Percentiles rank a stretch among this genome's conserved stretches.
Conservation (phyloP, 2,113 vertebrate genomes). For the Anoura caudifer region DNA sequence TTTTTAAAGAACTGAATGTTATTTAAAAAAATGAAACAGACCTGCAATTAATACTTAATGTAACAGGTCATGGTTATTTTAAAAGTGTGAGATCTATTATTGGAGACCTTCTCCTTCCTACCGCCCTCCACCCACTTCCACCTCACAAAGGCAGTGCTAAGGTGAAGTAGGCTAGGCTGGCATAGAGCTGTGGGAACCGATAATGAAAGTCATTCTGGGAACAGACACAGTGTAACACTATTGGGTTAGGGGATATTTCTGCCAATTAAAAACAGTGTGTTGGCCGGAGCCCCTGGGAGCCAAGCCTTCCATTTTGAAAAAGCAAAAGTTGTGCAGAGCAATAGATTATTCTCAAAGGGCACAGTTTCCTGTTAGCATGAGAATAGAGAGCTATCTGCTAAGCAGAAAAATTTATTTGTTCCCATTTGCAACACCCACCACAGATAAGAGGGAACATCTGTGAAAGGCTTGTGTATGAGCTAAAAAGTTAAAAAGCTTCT, state of each 20-base stretch:
- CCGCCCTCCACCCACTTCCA: not conserved
- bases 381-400: not conserved
- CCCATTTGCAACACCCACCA: not conserved
- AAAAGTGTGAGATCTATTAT: constrained; percentile 50
- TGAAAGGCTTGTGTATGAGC: not conserved
- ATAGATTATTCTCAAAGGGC: constrained; percentile 10
- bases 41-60: constrained; percentile 66
- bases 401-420: not conserved
- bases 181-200: not conserved
- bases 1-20: constrained; percentile 55
- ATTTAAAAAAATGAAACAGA: constrained; percentile 65
- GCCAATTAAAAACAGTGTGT: constrained; percentile 51
- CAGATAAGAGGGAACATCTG: not conserved
- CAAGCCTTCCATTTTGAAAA: not conserved
- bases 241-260: constrained; percentile 18
- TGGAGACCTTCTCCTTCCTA: constrained; percentile 14
- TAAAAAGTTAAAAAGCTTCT: not conserved
- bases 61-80: constrained; percentile 51
- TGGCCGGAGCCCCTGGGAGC: not conserved
- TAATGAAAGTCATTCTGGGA: constrained; percentile 56
- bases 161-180: not conserved
- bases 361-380: not conserved
- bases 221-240: constrained; percentile 36
- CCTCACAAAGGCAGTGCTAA: constrained; percentile 17
- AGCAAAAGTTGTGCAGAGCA: not conserved